phyloP scores from a whole-genome alignment of 2,797 vertebrate genomes.

The Taenioides sp. region DNA sequence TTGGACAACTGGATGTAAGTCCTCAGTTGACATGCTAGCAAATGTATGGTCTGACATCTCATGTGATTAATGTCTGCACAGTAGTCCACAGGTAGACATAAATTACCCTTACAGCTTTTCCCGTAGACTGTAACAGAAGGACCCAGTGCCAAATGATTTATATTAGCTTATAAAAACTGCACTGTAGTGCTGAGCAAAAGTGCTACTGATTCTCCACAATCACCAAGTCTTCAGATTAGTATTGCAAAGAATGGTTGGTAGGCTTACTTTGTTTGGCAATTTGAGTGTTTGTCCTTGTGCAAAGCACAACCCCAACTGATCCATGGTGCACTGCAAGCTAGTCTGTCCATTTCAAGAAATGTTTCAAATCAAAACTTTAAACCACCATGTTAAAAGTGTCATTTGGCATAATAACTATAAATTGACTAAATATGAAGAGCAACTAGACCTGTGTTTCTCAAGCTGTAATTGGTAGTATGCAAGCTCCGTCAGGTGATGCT shows the following conservation, averaged over 20 bases:
- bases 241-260: not conserved
- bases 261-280: not conserved
- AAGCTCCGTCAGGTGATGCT: no score
- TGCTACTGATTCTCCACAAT: not conserved
- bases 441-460: not conserved
- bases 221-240: not conserved
- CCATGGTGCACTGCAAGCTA: not conserved
- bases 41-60: constrained; percentile 45
- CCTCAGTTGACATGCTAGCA: constrained; percentile 20
- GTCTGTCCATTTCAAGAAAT: not conserved
- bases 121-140: not conserved
- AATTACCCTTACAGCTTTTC: constrained; percentile 21
- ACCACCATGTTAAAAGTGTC: not conserved
- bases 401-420: not conserved
- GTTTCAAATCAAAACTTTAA: not conserved
- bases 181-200: not conserved
- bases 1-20: not conserved
- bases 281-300: not conserved
- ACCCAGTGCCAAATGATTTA: not conserved
- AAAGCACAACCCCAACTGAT: not conserved
- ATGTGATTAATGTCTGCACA: constrained; percentile 45
- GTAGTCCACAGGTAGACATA: constrained; percentile 26
- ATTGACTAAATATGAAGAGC: not conserved
- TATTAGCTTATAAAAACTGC: not conserved
- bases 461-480: no score